Percentiles rank a stretch among this genome's conserved stretches.
These are phyloP conservation scores for Liasis olivaceus DNA, from an alignment of 2,797 vertebrate genomes.

Conservation along the genomic window DNA sequence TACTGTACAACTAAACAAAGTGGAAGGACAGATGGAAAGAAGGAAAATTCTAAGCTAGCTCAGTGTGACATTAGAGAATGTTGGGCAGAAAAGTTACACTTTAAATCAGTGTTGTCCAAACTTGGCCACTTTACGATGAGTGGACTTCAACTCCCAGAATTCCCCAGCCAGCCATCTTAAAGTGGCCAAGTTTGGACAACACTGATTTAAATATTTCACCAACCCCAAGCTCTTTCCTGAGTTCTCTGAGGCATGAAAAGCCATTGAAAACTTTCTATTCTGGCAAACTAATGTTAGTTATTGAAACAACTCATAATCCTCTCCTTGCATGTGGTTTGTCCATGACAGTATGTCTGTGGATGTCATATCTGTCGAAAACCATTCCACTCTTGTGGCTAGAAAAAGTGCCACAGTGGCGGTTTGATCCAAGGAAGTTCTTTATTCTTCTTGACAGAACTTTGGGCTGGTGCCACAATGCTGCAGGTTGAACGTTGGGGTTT, in stretches of 20 bases:
- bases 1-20: background rate
- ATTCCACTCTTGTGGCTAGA: constrained; percentile 51
- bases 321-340: constrained; percentile 45
- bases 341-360: constrained; percentile 59
- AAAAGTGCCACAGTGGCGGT: background rate
- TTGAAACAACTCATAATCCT: constrained; percentile 43
- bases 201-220: background rate
- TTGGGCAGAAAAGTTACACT: background rate
- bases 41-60: background rate
- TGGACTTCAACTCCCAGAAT: no score
- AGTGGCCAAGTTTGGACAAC: no score
- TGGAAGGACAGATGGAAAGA: background rate
- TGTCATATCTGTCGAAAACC: constrained; percentile 63
- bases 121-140: no score
- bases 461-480: constrained; percentile 51
- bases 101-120: no score
- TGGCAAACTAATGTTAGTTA: constrained; percentile 37
- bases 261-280: constrained; percentile 16
- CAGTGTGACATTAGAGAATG: background rate
- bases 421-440: constrained; percentile 62
- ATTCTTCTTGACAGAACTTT: constrained; percentile 57
- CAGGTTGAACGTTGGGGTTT: constrained; percentile 53
- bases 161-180: no score
- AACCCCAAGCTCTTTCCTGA: background rate
- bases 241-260: constrained; percentile 4